Base-by-base conservation (phyloP, 2,797 vertebrate genomes). In the Netta rufina region DNA sequence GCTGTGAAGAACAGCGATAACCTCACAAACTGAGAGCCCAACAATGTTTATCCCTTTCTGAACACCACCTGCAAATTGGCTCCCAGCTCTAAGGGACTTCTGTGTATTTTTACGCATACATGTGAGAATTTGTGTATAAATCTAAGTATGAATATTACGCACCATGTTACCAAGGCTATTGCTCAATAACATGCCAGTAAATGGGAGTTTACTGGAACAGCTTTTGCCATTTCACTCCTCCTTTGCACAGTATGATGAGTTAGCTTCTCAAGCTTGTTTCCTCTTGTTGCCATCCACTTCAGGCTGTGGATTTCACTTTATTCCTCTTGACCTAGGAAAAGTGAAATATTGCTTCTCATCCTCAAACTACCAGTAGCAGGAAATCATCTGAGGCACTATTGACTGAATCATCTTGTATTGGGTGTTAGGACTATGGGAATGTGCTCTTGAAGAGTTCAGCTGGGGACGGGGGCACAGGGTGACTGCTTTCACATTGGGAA, bases 121-220 rank as follows among this genome's bases (percentile, higher is more conserved):
- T 49, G 24, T 75, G 47, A 72, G 81, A 80, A 73, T 51, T 41
- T 38, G n/a, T 72, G 19, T 73, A 32, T 49, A 10, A 43, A 11
- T n/a, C 8, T 33, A 39, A 66, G 16, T 45, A 47, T 79, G 62
- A 81, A 74, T 56, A 51, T 17, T 56, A 51, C 15, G 38, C 13
- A n/a, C 19, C 5, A 25, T 14, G 16, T 66, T 90, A 61, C 62
- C 53, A 69, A 56, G 86, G 58, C 43, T 81, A 43, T 96, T 96
- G 89, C 91, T 92, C 94, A 96, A 93, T 39, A 87, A 58, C 84
- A 4, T 92, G 58, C 81, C 81, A 84, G 94, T 93, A 96, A 97
- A 86, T 47, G 82, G 57, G 76, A 49, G 16, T 90, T 91, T 88
- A 76, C 76, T 56, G 69, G 75, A 83, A 89, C 41, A 77, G 66